Conservation (phyloP, 2,797 vertebrate species). For the Hemitrygon akajei region DNA sequence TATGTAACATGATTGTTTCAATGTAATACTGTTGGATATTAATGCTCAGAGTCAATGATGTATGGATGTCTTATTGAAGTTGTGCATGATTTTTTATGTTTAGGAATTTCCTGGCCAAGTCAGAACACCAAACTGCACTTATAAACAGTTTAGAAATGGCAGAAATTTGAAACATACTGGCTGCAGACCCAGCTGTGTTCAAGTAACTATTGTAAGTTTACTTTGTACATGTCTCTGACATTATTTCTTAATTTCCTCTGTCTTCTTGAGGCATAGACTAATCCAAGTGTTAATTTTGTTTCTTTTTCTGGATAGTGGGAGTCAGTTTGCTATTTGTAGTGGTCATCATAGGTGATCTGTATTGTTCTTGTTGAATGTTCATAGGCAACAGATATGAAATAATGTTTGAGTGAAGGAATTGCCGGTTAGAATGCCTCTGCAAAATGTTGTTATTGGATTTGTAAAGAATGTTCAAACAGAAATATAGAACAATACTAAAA, state of each 20-base stretch:
- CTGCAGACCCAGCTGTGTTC: constrained; percentile 19
- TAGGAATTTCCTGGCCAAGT: not conserved
- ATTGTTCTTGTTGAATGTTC: not conserved
- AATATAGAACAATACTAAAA: not conserved
- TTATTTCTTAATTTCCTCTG: not conserved
- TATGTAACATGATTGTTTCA: not conserved
- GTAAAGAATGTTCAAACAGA: not conserved
- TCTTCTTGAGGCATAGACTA: not conserved
- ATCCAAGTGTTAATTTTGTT: not conserved
- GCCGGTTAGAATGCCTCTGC: not conserved
- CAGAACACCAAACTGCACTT: not conserved
- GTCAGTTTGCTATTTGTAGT: not conserved
- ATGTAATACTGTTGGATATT: not conserved
- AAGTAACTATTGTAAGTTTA: not conserved
- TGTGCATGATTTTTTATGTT: not conserved
- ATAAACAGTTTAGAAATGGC: not conserved
- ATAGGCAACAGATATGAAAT: not conserved
- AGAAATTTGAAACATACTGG: not conserved
- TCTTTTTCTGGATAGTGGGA: not conserved
- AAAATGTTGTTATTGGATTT: not conserved
- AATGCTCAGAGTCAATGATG: not conserved
- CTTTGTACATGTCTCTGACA: not conserved
- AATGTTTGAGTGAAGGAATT: not conserved
- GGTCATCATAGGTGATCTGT: not conserved
- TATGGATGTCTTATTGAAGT: not conserved